These are phyloP conservation scores for Bradypodion pumilum DNA, from an alignment of 2,797 vertebrate genomes.

Conservation along the genomic window DNA sequence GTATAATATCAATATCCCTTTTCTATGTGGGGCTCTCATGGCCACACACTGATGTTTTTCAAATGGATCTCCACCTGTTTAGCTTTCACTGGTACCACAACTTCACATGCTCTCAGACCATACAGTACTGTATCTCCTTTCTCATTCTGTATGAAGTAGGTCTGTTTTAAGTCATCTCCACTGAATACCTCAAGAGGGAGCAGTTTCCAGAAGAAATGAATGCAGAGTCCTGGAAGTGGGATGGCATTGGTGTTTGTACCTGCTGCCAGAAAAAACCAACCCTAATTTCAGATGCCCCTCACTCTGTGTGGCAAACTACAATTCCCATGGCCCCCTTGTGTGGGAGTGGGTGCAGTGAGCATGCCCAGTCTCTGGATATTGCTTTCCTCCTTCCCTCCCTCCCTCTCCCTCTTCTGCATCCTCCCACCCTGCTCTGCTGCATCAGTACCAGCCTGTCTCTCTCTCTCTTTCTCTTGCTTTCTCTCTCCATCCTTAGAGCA, in stretches of 20 bases:
- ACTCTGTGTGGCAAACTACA: slow-evolving; percentile 23
- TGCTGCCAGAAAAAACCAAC: not conserved
- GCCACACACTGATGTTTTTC: not conserved
- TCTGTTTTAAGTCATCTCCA: not conserved
- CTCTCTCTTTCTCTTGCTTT: too few species aligned
- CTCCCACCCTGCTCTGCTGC: not conserved
- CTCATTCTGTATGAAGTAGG: too few species aligned
- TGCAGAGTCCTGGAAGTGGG: not conserved
- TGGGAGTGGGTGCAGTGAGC: slow-evolving; percentile 25
- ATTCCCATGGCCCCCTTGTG: slow-evolving; percentile 34
- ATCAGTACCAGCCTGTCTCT: slow-evolving; percentile 44
- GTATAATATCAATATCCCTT: not conserved
- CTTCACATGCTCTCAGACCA: not conserved
- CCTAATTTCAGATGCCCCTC: not conserved
- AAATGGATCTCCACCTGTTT: not conserved
- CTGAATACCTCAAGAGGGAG: not conserved
- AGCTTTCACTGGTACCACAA: not conserved
- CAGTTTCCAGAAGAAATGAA: not conserved
- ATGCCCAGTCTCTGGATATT: slow-evolving; percentile 11
- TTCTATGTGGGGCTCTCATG: not conserved
- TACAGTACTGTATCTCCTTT: too few species aligned
- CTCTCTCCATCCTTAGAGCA: slow-evolving; percentile 25
- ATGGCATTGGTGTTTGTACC: not conserved
- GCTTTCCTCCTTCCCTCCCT: not conserved
- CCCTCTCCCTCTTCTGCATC: not conserved